A percentile compares a stretch with the other conserved stretches of the same genome.
phyloP scores from a whole-genome alignment of 2,797 vertebrate genomes.

The Ficedula albicollis region DNA sequence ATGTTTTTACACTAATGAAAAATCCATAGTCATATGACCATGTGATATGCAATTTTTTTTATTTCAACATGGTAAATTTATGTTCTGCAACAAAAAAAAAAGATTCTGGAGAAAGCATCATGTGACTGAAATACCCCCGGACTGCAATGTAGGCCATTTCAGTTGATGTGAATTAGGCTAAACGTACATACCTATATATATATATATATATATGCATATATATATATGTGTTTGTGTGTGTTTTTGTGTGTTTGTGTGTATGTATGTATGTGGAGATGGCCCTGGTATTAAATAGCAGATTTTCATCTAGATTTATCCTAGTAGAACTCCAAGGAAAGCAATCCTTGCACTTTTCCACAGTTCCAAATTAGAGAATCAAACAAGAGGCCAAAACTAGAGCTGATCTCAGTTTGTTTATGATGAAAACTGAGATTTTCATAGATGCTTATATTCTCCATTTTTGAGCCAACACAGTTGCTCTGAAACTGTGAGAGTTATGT shows the following conservation, averaged over 20 bases:
- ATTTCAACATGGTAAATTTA: background rate
- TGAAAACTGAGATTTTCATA: background rate
- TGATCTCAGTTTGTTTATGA: background rate
- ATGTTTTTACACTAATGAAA: background rate
- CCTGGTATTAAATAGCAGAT: background rate
- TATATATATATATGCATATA: too few species aligned
- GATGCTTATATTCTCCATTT: background rate
- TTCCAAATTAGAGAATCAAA: background rate
- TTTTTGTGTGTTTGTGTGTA: too few species aligned
- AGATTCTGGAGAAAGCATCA: background rate
- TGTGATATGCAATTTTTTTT: background rate
- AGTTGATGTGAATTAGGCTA: background rate
- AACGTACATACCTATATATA: background rate
- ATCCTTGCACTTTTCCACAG: background rate
- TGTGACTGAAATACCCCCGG: background rate
- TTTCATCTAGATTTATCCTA: background rate
- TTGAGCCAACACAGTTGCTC: background rate
- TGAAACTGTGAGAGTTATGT: background rate
- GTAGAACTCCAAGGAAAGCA: background rate
- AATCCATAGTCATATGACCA: background rate
- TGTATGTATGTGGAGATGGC: background rate
- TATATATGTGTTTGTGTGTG: too few species aligned
- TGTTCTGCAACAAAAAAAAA: background rate
- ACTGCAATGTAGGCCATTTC: background rate
- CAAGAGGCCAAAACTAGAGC: background rate